Conservation (phyloP, 2,797 vertebrate species). For the Bradypodion ventrale region DNA sequence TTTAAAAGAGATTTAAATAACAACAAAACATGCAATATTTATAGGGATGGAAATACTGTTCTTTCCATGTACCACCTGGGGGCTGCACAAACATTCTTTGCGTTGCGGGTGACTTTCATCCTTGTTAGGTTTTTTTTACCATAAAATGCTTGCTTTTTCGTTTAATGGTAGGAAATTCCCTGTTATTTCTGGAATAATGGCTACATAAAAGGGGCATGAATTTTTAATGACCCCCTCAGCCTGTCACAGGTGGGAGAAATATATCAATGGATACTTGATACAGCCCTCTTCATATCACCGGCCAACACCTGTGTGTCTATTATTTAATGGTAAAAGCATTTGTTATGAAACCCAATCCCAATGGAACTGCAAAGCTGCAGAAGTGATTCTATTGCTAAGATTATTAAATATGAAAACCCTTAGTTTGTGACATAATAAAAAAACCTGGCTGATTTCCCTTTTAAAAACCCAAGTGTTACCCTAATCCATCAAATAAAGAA, state of each 20-base stretch:
- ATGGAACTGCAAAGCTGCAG: neutral
- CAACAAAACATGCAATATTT: neutral
- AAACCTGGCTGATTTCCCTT: neutral
- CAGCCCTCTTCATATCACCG: neutral
- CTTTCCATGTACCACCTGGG: neutral
- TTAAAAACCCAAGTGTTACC: neutral
- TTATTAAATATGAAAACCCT: neutral
- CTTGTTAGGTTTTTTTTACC: neutral
- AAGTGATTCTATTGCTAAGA: neutral
- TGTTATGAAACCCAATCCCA: neutral
- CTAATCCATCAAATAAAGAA: too few species aligned
- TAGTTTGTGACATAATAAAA: neutral
- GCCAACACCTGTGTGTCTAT: neutral
- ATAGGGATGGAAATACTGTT: neutral
- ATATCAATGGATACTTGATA: slow-evolving; percentile 31
- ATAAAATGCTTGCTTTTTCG: neutral
- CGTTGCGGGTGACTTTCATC: neutral
- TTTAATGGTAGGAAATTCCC: neutral
- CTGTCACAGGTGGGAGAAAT: slow-evolving; percentile 10
- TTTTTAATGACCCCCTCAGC: slow-evolving; percentile 41
- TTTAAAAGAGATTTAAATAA: neutral
- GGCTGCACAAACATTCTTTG: neutral
- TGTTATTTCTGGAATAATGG: slow-evolving; percentile 40
- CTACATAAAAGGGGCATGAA: slow-evolving; percentile 29
- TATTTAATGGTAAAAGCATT: neutral